Percentiles rank a stretch among this genome's conserved stretches.
Evolutionary conservation across 2,888 invertebrate genomes (phyloP).

Genomic region (Drosophila birchii): DNA sequence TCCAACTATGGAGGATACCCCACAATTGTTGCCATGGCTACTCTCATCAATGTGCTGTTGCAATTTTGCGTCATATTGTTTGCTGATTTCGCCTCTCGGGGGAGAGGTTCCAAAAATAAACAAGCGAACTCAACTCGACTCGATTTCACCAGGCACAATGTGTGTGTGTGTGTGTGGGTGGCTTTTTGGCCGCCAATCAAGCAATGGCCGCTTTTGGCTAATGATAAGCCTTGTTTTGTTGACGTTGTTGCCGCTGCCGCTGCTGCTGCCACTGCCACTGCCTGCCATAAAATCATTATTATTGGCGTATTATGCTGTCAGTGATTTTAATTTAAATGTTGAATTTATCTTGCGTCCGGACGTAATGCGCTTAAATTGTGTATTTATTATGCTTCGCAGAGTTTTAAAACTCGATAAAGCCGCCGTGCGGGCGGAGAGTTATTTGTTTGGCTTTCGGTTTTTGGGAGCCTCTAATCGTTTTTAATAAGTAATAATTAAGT

Average conservation of each 20-base stretch:
- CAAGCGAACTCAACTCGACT: conserved; percentile 23
- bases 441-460: conserved; percentile 34
- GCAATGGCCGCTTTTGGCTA: conserved; percentile 64
- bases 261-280: neutral
- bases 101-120: conserved; percentile 60
- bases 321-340: conserved; percentile 69
- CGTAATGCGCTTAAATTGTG: conserved; percentile 54
- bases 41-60: conserved; percentile 36
- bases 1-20: conserved; percentile 58
- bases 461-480: conserved; percentile 20
- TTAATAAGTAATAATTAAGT: conserved; percentile 27
- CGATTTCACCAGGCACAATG: conserved; percentile 1
- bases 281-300: conserved; percentile 65
- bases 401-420: conserved; percentile 34
- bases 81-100: conserved; percentile 63
- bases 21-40: conserved; percentile 50
- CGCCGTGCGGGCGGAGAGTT: conserved; percentile 19
- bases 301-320: conserved; percentile 49
- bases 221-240: conserved; percentile 74
- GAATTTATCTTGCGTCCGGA: conserved; percentile 39
- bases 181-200: conserved; percentile 59
- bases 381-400: conserved; percentile 43
- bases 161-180: conserved; percentile 13
- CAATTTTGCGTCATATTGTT: conserved; percentile 75
- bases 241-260: conserved; percentile 34